Base-by-base conservation (phyloP, 1,140 invertebrate genomes). In the Caenorhabditis inopinata region DNA sequence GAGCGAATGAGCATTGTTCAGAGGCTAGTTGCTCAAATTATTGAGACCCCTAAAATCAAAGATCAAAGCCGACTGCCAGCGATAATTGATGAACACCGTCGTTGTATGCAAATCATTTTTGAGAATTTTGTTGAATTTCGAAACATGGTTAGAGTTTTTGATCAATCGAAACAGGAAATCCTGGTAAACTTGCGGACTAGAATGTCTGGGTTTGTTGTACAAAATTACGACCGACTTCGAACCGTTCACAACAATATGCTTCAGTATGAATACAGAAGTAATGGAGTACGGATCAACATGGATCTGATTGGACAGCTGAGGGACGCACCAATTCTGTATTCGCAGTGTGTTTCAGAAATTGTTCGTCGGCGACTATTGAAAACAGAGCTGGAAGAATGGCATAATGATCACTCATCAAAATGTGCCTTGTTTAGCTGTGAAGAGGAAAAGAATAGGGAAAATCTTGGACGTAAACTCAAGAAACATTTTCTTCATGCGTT, bases 161-260 rank as follows among this genome's bases (percentile, higher is more conserved):
- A 68, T n/a, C 58, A 68, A 9, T 68, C 58, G n/a, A 68, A 68
- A 38, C 58, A 68, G n/a, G 58, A 68, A 68, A 68, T 68, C 21
- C n/a, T 68, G 0, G 38, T 21, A 21, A 68, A 68, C 23, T 12
- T 68, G 29, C 58, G 58, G 21, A 68, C 58, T 9, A 38, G 58
- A 68, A 68, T 68, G 58, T 68, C 58, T 38, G 58, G 58, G 23
- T 68, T 68, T 68, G 58, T 68, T 4, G 58, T 68, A 0, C 58
- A 68, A 21, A 32, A 29, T 9, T 68, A 68, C 32, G 58, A 68
- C 7, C 14, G 32, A 38, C n/a, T 68, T 2, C 58, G 58, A 35
- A 38, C 11, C 12, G 58, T 68, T 18, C n/a, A 38, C n/a, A 68
- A 68, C n/a, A 32, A 68, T 2, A 68, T 68, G 35, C 29, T 68